Evolutionary conservation across 2,888 invertebrate genomes (phyloP).

Genomic region (Drosophila paramelanica): DNA sequence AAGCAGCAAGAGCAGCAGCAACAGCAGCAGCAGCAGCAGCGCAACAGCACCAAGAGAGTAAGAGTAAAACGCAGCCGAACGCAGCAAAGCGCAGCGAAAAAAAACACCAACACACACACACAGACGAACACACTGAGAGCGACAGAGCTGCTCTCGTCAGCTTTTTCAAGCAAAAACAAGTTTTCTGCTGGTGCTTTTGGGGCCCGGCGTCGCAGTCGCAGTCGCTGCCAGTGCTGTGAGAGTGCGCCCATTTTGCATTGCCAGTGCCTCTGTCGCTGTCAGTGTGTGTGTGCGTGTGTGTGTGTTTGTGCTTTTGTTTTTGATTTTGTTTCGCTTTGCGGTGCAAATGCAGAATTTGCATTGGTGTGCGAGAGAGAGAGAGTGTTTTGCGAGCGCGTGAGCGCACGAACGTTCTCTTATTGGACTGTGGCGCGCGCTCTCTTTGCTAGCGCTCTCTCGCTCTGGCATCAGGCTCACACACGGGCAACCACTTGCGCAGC

Average conservation of each 20-base stretch:
- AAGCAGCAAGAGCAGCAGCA: slow-evolving; percentile 37
- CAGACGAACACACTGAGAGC: slow-evolving; percentile 18
- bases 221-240: slow-evolving; percentile 30
- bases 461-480: slow-evolving; percentile 9
- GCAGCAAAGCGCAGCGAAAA: slow-evolving; percentile 66
- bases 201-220: slow-evolving; percentile 26
- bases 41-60: slow-evolving; percentile 60
- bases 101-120: slow-evolving; percentile 17
- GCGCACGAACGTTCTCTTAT: slow-evolving; percentile 20
- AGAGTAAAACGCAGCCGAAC: slow-evolving; percentile 59
- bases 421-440: slow-evolving; percentile 21
- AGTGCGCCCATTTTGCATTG: slow-evolving; percentile 64
- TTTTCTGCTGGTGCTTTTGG: slow-evolving; percentile 44
- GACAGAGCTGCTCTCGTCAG: slow-evolving; percentile 22
- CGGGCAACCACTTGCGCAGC: slow-evolving; percentile 65
- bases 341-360: slow-evolving; percentile 75
- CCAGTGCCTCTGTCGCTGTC: neutral
- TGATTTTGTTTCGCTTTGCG: slow-evolving; percentile 39
- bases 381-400: slow-evolving; percentile 1
- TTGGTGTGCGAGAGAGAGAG: slow-evolving; percentile 46
- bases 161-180: slow-evolving; percentile 49
- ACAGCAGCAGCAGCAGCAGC: slow-evolving; percentile 50
- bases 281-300: slow-evolving; percentile 17
- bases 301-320: slow-evolving; percentile 52
- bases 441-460: slow-evolving; percentile 5